phyloP scores from a whole-genome alignment of 2,797 vertebrate species.

The Knipowitschia caucasica region DNA sequence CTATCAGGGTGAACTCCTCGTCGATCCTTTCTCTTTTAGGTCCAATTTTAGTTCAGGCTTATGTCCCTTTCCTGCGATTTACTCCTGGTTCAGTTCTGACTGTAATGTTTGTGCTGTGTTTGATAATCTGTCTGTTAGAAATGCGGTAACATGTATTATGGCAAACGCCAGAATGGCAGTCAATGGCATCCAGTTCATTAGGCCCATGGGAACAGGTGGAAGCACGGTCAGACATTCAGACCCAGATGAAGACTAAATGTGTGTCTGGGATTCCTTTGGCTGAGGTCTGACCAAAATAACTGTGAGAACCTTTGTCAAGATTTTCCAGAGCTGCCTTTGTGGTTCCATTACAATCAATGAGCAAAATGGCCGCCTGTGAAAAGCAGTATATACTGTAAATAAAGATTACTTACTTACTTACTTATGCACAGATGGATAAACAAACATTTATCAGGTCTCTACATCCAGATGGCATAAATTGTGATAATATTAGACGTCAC shows the following conservation, averaged over 20 bases:
- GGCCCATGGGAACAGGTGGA: constrained; percentile 3
- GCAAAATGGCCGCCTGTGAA: neutral
- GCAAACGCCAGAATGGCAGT: neutral
- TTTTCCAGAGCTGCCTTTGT: constrained; percentile 7
- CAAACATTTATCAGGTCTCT: neutral
- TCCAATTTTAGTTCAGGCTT: no score
- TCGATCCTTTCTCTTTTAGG: no score
- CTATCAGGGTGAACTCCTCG: no score
- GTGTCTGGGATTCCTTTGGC: constrained; percentile 37
- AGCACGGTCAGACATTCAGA: constrained; percentile 4
- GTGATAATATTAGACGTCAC: neutral
- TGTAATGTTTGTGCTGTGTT: neutral
- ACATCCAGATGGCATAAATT: neutral
- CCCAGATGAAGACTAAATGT: constrained; percentile 19
- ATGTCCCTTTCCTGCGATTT: no score
- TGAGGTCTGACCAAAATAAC: constrained; percentile 38
- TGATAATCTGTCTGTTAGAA: neutral
- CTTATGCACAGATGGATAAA: neutral
- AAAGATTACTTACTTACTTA: no score
- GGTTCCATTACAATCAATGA: neutral
- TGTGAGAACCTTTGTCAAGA: constrained; percentile 20
- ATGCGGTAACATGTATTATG: neutral
- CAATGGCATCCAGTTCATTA: neutral
- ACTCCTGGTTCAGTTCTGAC: neutral
- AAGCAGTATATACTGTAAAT: no score